Percentiles rank a stretch among this genome's conserved stretches.
phyloP scores from a whole-genome alignment of 2,888 invertebrate species.

The Phymatocera aterrima region DNA sequence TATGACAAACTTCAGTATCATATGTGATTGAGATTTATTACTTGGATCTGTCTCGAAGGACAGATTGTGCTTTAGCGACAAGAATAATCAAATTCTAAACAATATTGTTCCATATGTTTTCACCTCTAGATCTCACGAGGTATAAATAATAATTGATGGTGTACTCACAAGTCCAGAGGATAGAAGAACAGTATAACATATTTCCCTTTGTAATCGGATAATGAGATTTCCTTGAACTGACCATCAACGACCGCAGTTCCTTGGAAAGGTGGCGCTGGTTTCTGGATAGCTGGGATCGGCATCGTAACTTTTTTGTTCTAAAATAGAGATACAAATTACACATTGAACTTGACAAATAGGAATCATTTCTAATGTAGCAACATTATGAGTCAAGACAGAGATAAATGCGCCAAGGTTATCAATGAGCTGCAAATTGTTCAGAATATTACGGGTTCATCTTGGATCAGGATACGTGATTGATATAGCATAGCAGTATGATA shows the following conservation, averaged over 20 bases:
- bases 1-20: too few relatives aligned
- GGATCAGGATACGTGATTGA: neutral
- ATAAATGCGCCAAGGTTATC: neutral
- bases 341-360: neutral
- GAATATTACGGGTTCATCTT: neutral
- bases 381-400: neutral
- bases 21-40: too few relatives aligned
- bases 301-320: conserved; percentile 53
- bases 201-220: conserved; percentile 90
- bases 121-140: neutral
- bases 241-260: conserved; percentile 89
- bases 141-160: neutral
- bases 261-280: conserved; percentile 87
- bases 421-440: neutral
- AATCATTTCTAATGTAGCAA: neutral
- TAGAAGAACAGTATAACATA: conserved; percentile 95
- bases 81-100: too few relatives aligned
- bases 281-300: conserved; percentile 80
- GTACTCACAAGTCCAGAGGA: conserved; percentile 90
- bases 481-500: neutral
- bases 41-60: too few relatives aligned
- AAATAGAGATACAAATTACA: neutral
- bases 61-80: too few relatives aligned
- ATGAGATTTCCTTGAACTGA: conserved; percentile 87
- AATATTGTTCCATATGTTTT: too few relatives aligned